phyloP scores from a whole-genome alignment of 2,888 invertebrate species.

The Germaria angustata region DNA sequence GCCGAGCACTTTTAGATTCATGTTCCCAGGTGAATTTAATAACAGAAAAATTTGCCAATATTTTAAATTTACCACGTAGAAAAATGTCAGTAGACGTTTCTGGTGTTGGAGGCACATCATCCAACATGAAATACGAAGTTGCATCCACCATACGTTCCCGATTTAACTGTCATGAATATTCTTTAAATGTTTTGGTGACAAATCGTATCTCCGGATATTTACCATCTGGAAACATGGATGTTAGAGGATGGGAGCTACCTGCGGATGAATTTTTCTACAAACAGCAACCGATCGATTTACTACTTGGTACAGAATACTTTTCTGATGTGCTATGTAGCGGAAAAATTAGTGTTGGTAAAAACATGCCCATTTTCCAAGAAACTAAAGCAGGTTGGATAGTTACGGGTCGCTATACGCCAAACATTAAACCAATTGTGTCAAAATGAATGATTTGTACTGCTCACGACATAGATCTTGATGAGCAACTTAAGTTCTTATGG shows the following conservation, averaged over 20 bases:
- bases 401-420: too few species aligned
- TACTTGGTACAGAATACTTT: too few species aligned
- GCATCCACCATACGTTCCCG: neutral
- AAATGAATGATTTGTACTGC: too few species aligned
- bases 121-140: conserved; percentile 9
- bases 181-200: neutral
- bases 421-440: too few species aligned
- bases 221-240: conserved; percentile 11
- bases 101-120: conserved; percentile 8
- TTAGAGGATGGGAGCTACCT: neutral
- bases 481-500: too few species aligned
- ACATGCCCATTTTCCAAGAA: conserved; percentile 3
- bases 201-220: conserved; percentile 27
- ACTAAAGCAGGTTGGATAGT: too few species aligned
- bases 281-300: conserved; percentile 26
- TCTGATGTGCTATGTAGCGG: neutral
- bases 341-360: neutral
- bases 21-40: conserved; percentile 29
- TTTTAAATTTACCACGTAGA: conserved; percentile 11
- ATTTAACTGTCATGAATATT: conserved; percentile 19
- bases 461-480: too few species aligned
- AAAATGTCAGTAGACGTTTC: conserved; percentile 22
- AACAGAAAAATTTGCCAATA: conserved; percentile 11
- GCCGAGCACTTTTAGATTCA: conserved; percentile 12
- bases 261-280: conserved; percentile 23